Base-by-base conservation (phyloP, 2,888 invertebrate genomes). In the Cheilosia pagana region DNA sequence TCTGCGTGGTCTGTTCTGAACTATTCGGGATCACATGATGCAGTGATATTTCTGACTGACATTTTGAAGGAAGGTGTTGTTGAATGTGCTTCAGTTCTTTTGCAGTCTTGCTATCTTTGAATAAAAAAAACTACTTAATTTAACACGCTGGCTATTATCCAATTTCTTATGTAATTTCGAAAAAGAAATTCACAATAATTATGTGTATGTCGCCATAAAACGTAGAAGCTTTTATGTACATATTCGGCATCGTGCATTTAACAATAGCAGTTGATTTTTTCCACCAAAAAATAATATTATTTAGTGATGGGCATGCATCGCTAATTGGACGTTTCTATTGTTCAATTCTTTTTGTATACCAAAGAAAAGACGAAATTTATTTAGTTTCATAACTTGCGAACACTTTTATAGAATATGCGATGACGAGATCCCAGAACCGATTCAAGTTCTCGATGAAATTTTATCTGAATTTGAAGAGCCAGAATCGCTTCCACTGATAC, bases 381-480 rank as follows among this genome's bases (percentile, higher is more conserved):
- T 8, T 28, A 45, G 8, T n/a, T 41, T 41, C 41, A 4, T 23
- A 50, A 12, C 23, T 12, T 50, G 12, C 5, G 7, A 0, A 31
- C 45, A 10, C 12, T 23, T 25, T 28, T 48, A 45, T 35, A 85
- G 85, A 50, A 28, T 43, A 55, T 63, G 43, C 41, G 94, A 95
- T 92, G 96, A 96, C 92, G 97, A 97, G 92, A 96, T 97, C 91
- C 96, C 97, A 93, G 95, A 96, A 91, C 96, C 96, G 88, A 94
- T 97, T 93, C 96, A 96, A 93, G 94, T 97, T 89, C 93, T 97
- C 93, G 97, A 97, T 93, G 95, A 96, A 91, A 97, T 97, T 92
- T 93, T 97, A 92, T 96, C 96, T 89, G 97, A 97, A 93, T 97
- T 97, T 94, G 97, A 97, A 94, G 97, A 97, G 92, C 90, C 90